Evolutionary conservation across 2,888 invertebrate genomes (phyloP).

Genomic region (Aproaerema taeniolella): DNA sequence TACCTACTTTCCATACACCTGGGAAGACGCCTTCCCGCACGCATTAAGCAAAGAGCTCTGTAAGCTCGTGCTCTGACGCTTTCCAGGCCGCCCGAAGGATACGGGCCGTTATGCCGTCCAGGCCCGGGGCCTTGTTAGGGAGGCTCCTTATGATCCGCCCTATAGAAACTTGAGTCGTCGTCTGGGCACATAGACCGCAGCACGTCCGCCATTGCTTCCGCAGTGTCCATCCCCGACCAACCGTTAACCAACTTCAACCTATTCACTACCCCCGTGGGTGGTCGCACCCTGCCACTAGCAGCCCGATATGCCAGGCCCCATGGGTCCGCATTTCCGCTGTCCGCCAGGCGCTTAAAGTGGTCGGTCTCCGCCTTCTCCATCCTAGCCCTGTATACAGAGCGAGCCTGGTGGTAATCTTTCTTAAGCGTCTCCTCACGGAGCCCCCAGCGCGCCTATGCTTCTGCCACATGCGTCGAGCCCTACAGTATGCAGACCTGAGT

Average conservation of each 20-base stretch:
- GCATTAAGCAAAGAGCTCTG: conserved; percentile 7
- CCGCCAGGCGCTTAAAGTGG: conserved; percentile 7
- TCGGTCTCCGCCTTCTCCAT: conserved; percentile 10
- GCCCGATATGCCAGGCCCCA: conserved; percentile 22
- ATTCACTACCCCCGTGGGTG: conserved; percentile 18
- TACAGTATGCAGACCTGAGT: not conserved
- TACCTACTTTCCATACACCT: conserved; percentile 15
- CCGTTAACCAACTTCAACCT: conserved; percentile 15
- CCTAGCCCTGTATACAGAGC: not conserved
- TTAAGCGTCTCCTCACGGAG: not conserved
- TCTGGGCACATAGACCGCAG: conserved; percentile 28
- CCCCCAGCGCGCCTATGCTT: not conserved
- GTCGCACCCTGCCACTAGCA: conserved; percentile 20
- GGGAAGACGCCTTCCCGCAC: conserved; percentile 9
- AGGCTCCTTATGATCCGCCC: conserved; percentile 16
- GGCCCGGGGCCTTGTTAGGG: conserved; percentile 4
- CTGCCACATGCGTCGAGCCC: conserved; percentile 17
- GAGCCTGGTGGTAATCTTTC: not conserved
- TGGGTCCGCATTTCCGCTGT: conserved; percentile 14
- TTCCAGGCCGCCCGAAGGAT: conserved; percentile 1
- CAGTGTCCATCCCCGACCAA: conserved; percentile 9
- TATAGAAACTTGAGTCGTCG: conserved; percentile 17
- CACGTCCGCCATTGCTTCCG: conserved; percentile 18
- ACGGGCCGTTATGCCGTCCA: not conserved
- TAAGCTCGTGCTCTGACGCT: not conserved